A percentile compares a stretch with the other conserved stretches of the same genome.
These are phyloP conservation scores for Periplaneta americana DNA, from an alignment of 1,140 invertebrate genomes.

Conservation along the genomic window DNA sequence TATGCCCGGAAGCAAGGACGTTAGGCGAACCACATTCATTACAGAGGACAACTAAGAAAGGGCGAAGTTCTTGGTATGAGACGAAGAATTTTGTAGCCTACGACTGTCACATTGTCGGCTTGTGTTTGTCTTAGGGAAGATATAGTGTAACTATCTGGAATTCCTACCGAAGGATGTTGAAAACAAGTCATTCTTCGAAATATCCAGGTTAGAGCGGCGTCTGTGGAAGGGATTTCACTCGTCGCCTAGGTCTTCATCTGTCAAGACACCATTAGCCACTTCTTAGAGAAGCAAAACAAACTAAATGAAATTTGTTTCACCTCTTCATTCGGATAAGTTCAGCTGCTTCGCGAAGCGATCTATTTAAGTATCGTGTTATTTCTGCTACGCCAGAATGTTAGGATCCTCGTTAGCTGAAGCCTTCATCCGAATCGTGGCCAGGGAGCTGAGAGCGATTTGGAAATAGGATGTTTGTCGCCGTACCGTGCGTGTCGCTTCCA, in stretches of 20 bases:
- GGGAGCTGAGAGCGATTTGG: not conserved
- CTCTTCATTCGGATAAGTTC: not conserved
- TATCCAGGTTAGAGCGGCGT: not conserved
- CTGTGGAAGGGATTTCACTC: too few relatives aligned
- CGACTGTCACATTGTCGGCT: too few relatives aligned
- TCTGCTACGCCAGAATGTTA: not conserved
- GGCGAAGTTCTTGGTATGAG: too few relatives aligned
- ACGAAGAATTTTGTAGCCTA: too few relatives aligned
- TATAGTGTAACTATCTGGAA: too few relatives aligned
- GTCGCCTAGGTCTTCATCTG: not conserved
- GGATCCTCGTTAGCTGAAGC: not conserved
- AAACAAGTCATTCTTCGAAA: not conserved
- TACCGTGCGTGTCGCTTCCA: not conserved
- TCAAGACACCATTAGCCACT: not conserved
- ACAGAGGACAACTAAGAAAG: too few relatives aligned
- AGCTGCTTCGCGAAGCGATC: not conserved
- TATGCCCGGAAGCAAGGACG: too few relatives aligned
- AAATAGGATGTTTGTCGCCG: not conserved
- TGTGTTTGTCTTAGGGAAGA: too few relatives aligned
- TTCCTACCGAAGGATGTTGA: too few relatives aligned
- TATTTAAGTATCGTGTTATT: not conserved
- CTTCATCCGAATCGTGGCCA: not conserved
- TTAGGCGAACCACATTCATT: too few relatives aligned
- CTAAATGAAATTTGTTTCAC: not conserved
- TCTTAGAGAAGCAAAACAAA: not conserved